phyloP scores from a whole-genome alignment of 2,113 vertebrate species.

The Lagopus leucura region DNA sequence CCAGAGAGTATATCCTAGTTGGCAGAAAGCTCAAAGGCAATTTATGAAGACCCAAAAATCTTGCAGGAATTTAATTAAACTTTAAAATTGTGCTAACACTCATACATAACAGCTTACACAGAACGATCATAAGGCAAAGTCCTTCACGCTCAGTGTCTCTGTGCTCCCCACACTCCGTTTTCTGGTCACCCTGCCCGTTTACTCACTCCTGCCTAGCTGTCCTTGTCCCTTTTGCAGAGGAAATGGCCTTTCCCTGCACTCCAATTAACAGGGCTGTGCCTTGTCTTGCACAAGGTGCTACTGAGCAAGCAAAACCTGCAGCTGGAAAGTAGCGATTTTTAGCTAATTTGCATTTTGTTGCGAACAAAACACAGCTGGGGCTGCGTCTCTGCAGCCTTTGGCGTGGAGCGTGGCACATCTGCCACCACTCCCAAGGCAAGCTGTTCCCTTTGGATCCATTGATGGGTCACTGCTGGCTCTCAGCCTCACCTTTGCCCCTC shows the following conservation, averaged over 20 bases:
- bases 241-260: rapidly evolving
- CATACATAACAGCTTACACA: not conserved
- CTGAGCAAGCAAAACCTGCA: rapidly evolving
- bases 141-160: rapidly evolving
- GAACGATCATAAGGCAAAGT: not conserved
- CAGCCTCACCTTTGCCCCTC: not conserved
- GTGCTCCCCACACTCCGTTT: not conserved
- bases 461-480: rapidly evolving
- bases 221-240: rapidly evolving
- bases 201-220: no score
- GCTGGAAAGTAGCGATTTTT: not conserved
- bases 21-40: slow-evolving; percentile 61
- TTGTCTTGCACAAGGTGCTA: rapidly evolving
- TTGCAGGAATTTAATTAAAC: slow-evolving; percentile 66
- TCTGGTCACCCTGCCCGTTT: not conserved
- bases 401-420: rapidly evolving
- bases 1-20: slow-evolving; percentile 12
- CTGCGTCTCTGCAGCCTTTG: not conserved
- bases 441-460: not conserved
- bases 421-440: not conserved
- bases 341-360: rapidly evolving
- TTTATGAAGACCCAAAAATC: slow-evolving; percentile 45
- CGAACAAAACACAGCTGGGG: not conserved
- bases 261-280: rapidly evolving
- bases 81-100: not conserved